Evolutionary conservation across 2,113 vertebrate genomes (phyloP), one percentile per base, ranked within the genome.

Genomic region (Sula dactylatra): DNA sequence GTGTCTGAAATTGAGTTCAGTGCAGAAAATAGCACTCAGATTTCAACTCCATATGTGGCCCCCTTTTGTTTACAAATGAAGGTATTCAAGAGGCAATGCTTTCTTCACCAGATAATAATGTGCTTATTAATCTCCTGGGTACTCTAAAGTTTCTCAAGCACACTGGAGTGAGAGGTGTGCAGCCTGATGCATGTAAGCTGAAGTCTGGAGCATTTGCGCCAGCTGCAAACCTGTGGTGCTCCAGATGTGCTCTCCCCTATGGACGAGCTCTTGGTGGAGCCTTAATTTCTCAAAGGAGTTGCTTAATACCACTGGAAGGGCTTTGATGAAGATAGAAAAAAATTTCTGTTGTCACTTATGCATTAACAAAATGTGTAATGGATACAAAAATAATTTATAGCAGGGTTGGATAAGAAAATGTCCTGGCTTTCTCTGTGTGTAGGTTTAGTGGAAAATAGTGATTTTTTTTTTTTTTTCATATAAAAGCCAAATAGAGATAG

Each of bases 81-180:
- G n/a, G 4, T 61, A 14, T 66, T 81, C 9, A 34, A 47, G 54
- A 69, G 34, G 22, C 13, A 64, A 7, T 0, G 0, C 17, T 55
- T 76, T 32, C 11, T 52, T 45, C 36, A 40, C 69, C 10, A 19
- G 32, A 22, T 32, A 27, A 74, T 42, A 29, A 67, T 0, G 1
- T n/a, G 22, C 13, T 55, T 38, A 65, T 70, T 74, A 27, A 50
- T 66, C 76, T 56, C 45, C 24, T 45, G 36, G 58, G 44, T 69
- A 8, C 32, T 62, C 11, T 0, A 6, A 49, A 19, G 16, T n/a
- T 82, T 34, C 58, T 50, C 0, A 6, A 45, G 36, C 6, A 0
- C 52, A 44, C 55, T 56, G 38, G 36, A 25, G 38, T 0, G 22
- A 14, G 64, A 17, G 59, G 13, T 64, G 62, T 6, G n/a, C 25